Percentiles rank a stretch among this genome's conserved stretches.
Evolutionary conservation across 1,140 invertebrate genomes (phyloP).

Genomic region (Cotesia vestalis): DNA sequence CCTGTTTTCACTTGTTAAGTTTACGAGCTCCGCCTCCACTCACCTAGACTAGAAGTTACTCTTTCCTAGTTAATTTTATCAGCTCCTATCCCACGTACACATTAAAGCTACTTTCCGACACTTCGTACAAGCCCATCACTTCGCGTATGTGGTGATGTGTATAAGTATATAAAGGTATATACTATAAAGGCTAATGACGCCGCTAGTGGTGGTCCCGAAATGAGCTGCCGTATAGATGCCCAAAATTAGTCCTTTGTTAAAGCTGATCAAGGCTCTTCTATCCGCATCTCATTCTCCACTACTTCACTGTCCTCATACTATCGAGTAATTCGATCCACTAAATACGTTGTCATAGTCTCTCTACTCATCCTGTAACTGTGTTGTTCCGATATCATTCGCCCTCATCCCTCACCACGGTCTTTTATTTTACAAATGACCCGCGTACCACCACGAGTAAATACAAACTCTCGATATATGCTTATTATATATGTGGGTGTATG

Average conservation of each 20-base stretch:
- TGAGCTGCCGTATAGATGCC: not conserved
- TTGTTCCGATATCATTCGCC: conserved; percentile 5
- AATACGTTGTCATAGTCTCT: conserved; percentile 29
- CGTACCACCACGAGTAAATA: not conserved
- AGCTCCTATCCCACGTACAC: not conserved
- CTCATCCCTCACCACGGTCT: not conserved
- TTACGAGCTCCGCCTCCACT: not conserved
- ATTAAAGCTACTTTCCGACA: not conserved
- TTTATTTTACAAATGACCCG: not conserved
- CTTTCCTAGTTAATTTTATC: conserved; percentile 11
- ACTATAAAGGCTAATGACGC: no score
- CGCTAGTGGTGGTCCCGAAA: not conserved
- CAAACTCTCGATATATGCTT: not conserved
- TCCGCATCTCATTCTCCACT: no score
- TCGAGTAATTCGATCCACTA: conserved; percentile 28
- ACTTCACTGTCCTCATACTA: no score
- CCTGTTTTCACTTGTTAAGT: conserved; percentile 15
- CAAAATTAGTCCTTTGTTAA: conserved; percentile 27
- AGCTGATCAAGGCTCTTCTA: conserved; percentile 15
- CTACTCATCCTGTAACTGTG: not conserved
- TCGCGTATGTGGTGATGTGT: no score
- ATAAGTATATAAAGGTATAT: no score
- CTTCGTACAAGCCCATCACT: no score
- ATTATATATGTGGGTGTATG: no score
- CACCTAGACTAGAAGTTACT: not conserved